Percentiles rank a stretch among this genome's conserved stretches.
phyloP scores from a whole-genome alignment of 2,113 vertebrate genomes.

The Calyptomena viridis region DNA sequence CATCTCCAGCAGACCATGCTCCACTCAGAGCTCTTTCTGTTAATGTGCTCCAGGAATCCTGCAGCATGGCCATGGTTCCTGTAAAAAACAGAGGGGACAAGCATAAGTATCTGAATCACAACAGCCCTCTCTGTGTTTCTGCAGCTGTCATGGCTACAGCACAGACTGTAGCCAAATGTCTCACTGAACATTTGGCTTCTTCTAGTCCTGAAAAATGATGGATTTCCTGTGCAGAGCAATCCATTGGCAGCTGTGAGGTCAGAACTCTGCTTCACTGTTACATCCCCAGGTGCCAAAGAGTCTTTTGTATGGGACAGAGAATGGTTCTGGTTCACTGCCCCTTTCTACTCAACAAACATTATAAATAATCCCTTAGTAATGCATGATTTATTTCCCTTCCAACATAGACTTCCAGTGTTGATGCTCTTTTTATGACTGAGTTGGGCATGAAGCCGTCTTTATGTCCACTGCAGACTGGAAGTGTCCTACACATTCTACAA shows the following conservation, averaged over 20 bases:
- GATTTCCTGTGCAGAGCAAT: not conserved
- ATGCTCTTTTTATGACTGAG: not conserved
- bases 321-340: not conserved
- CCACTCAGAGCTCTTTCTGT: accelerated
- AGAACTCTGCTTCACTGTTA: not conserved
- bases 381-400: not conserved
- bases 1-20: not conserved
- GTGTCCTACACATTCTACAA: not conserved
- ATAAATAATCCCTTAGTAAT: not conserved
- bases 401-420: not conserved
- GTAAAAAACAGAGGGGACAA: not conserved
- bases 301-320: not conserved
- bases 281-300: not conserved
- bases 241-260: not conserved
- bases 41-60: not conserved
- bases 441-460: not conserved
- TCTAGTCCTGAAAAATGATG: not conserved
- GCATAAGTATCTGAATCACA: not conserved
- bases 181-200: not conserved
- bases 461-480: not conserved
- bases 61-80: not conserved
- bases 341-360: not conserved
- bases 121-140: not conserved
- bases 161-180: not conserved
- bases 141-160: not conserved